Evolutionary conservation across 1,140 invertebrate genomes (phyloP), one percentile per base, ranked within the genome.

Genomic region (Micrasema longulum): DNA sequence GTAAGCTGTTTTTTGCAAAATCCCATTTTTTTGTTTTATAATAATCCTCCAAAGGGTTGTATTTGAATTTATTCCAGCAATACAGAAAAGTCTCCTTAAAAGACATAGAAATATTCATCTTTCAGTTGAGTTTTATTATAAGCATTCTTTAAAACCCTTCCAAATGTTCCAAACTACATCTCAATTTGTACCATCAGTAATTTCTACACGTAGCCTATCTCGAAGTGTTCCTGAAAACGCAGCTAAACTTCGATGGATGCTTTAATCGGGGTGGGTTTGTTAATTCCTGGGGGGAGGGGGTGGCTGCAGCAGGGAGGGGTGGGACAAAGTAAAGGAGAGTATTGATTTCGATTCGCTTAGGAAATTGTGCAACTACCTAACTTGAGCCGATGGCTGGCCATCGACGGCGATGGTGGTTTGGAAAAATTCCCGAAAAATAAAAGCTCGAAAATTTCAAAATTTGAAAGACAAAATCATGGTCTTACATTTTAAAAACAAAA

Each of bases 321-420:
- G 62, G 71, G 64, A 73, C 74, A 76, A 76, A 76, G 74, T 76
- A 73, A 76, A 76, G 71, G 74, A 72, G 71, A 67, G 55, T 76
- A 76, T 76, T 71, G 74, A 76, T 76, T 76, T 73, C 67, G 71
- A 63, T 63, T 71, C 74, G 67, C 57, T 43, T 43, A 52, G 67
- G 52, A 69, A 69, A 69, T 69, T 69, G 67, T 69, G 67, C 67
- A 69, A 52, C 64, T 36, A 66, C 23, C 64, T 16, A 47, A 52
- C 22, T 66, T 16, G 45, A 66, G 45, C 50, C 48, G 55, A 60
- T 60, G 41, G 55, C 16, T 35, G 43, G 38, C 31, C 60, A 22
- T 22, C 38, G 38, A 22, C 60, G 22, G 18, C 60, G 16, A 26
- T 35, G 22, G n/a, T n/a, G n/a, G n/a, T n/a, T n/a, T n/a, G n/a